phyloP scores from a whole-genome alignment of 2,888 invertebrate species.

The Erpobdella octoculata region DNA sequence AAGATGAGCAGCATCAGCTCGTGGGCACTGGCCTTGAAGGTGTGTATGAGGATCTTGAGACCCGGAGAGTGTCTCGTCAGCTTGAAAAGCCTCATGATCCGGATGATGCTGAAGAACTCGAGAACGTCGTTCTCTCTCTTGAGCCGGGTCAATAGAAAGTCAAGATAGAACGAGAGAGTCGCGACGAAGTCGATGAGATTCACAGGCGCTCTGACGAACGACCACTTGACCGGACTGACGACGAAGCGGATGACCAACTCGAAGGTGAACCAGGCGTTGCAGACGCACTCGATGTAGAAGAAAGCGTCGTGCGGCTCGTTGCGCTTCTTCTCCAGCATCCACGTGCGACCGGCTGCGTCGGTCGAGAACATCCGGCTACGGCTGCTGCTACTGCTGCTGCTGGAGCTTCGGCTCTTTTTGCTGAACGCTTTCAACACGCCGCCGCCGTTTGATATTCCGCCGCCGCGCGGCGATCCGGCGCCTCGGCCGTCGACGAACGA shows the following conservation, averaged over 20 bases:
- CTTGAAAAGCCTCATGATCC: slow-evolving; percentile 33
- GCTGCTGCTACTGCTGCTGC: neutral
- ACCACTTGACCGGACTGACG: slow-evolving; percentile 21
- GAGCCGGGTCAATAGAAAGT: slow-evolving; percentile 24
- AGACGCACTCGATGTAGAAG: slow-evolving; percentile 32
- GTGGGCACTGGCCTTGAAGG: slow-evolving; percentile 89
- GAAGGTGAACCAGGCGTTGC: slow-evolving; percentile 31
- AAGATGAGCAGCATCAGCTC: slow-evolving; percentile 86
- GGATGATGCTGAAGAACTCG: slow-evolving; percentile 33
- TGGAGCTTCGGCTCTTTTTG: neutral
- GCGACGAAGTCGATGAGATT: slow-evolving; percentile 32
- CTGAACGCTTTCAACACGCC: neutral
- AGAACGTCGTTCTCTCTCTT: slow-evolving; percentile 29
- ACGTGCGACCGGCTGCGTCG: neutral
- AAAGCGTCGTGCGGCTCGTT: slow-evolving; percentile 28
- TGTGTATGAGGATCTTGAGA: slow-evolving; percentile 81
- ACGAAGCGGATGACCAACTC: slow-evolving; percentile 29
- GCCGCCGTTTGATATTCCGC: too few species aligned
- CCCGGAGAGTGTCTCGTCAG: slow-evolving; percentile 31
- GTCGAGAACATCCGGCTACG: neutral
- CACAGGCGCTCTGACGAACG: slow-evolving; percentile 28
- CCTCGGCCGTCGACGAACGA: too few species aligned
- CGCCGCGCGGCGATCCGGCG: too few species aligned
- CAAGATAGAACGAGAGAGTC: slow-evolving; percentile 29
- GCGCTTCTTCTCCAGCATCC: slow-evolving; percentile 20